phyloP scores from a whole-genome alignment of 2,113 vertebrate species.

The Ptilonorhynchus violaceus region DNA sequence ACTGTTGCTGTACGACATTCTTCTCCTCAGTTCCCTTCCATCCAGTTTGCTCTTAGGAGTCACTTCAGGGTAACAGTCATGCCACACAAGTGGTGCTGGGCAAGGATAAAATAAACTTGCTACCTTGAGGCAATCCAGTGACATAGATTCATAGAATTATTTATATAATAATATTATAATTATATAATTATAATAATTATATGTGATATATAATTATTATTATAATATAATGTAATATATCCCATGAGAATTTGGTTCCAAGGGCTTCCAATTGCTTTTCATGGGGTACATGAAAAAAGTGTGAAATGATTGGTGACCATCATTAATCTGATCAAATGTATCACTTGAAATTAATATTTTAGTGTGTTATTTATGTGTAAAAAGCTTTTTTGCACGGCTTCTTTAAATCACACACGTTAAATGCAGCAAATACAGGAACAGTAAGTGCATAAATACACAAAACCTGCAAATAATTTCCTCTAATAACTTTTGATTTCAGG shows the following conservation, averaged over 20 bases:
- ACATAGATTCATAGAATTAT: neutral
- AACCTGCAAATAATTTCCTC: neutral
- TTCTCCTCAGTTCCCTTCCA: neutral
- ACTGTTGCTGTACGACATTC: neutral
- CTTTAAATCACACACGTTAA: neutral
- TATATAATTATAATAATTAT: too few species aligned
- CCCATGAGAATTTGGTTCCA: neutral
- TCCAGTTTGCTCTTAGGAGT: neutral
- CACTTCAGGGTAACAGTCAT: neutral
- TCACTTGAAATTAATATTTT: neutral
- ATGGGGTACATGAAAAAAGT: neutral
- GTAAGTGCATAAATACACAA: neutral
- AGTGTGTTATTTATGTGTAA: neutral
- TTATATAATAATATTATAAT: neutral
- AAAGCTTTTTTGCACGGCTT: neutral
- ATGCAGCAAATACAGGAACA: neutral
- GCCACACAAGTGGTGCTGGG: neutral
- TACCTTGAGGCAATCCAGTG: neutral
- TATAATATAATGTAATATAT: neutral
- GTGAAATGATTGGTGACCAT: neutral
- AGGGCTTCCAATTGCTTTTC: neutral
- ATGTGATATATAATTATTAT: too few species aligned
- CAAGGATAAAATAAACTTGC: neutral
- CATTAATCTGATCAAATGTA: neutral
- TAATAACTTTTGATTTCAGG: slow-evolving; percentile 30